Conservation (phyloP, 2,888 invertebrate genomes). For the Plusia festucae region DNA sequence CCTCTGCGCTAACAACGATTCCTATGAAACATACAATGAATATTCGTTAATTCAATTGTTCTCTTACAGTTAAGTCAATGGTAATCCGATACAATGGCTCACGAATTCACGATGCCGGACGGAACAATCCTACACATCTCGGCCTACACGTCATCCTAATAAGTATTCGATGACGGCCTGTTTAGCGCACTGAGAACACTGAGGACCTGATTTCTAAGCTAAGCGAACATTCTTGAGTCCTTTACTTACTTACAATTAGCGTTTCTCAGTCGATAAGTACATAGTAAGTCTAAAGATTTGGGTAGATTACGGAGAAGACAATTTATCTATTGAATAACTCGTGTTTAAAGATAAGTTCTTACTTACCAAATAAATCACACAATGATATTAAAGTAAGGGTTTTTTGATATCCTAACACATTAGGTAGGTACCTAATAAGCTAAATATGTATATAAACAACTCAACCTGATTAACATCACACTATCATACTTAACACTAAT, state of each 20-base stretch:
- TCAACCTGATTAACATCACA: too few relatives aligned
- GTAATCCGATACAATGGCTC: slow-evolving; percentile 1
- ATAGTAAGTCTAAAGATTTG: not conserved
- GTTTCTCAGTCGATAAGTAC: too few relatives aligned
- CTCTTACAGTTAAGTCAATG: slow-evolving; percentile 4
- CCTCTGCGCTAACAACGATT: not conserved
- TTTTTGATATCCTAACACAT: not conserved
- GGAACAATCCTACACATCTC: slow-evolving; percentile 2
- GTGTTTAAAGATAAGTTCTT: too few relatives aligned
- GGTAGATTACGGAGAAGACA: too few relatives aligned
- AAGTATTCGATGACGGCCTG: slow-evolving; percentile 1
- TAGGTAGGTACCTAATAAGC: too few relatives aligned
- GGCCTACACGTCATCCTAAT: slow-evolving; percentile 1
- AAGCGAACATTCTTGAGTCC: not conserved
- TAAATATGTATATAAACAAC: too few relatives aligned
- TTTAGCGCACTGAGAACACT: not conserved
- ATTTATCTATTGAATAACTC: too few relatives aligned
- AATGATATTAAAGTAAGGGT: not conserved
- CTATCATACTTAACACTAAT: too few relatives aligned
- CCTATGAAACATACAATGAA: not conserved
- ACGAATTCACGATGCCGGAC: not conserved
- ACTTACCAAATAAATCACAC: too few relatives aligned
- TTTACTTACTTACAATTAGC: not conserved
- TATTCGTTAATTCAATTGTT: slow-evolving; percentile 1
- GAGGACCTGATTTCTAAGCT: not conserved